Percentiles rank a stretch among this genome's conserved stretches.
Evolutionary conservation across 1,140 invertebrate species (phyloP).

Genomic region (Triops longicaudatus): DNA sequence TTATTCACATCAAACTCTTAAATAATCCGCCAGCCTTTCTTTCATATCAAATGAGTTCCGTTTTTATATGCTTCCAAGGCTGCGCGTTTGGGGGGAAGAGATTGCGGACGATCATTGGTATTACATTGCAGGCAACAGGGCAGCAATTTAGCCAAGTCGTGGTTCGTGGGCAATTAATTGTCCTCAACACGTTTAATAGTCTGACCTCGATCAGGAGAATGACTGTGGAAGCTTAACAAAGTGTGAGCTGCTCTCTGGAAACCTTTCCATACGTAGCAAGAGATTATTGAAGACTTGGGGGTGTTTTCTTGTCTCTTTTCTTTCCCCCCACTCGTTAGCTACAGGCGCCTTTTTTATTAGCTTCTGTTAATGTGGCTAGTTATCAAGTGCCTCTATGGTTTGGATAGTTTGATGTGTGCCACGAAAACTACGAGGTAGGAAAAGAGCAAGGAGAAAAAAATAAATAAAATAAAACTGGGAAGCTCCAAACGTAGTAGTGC

Average conservation of each 20-base stretch:
- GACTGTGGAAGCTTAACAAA: background rate
- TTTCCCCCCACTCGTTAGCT: background rate
- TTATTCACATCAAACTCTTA: background rate
- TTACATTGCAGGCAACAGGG: slow-evolving; percentile 3
- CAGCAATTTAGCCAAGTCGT: slow-evolving; percentile 14
- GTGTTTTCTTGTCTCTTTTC: background rate
- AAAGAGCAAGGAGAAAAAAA: background rate
- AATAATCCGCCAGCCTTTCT: background rate
- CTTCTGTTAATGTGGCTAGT: slow-evolving; percentile 15
- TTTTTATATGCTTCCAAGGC: background rate
- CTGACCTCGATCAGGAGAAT: background rate
- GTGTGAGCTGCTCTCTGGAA: background rate
- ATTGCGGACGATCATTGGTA: background rate
- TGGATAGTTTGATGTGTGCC: background rate
- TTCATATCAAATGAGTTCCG: slow-evolving; percentile 2
- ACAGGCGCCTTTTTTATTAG: slow-evolving; percentile 12
- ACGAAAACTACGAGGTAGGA: background rate
- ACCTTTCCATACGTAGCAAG: background rate
- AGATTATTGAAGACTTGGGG: background rate
- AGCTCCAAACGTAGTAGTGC: background rate
- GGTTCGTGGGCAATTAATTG: slow-evolving; percentile 14
- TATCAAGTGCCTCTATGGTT: slow-evolving; percentile 11
- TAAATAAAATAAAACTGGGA: slow-evolving; percentile 9
- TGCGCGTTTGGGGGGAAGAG: background rate
- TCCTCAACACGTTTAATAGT: slow-evolving; percentile 8